Conservation (phyloP, 2,888 invertebrate species). For the Arctia plantaginis region DNA sequence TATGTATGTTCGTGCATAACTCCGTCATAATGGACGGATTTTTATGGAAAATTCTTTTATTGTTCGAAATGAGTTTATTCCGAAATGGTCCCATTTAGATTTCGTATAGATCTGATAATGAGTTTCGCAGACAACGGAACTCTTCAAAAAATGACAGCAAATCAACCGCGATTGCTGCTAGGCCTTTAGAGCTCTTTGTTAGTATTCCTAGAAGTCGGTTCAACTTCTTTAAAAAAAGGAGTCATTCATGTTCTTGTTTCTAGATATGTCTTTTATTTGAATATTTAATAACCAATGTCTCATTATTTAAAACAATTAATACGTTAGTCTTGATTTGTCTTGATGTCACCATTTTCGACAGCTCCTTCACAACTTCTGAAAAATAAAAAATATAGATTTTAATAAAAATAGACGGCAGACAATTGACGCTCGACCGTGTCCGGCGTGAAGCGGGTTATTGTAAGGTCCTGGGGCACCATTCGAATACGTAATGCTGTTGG, state of each 20-base stretch:
- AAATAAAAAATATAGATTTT: conserved; percentile 36
- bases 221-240: no score
- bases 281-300: not conserved
- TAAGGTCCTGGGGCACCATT: conserved; percentile 52
- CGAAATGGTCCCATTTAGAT: no score
- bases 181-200: no score
- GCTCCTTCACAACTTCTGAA: conserved; percentile 1
- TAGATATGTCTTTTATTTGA: not conserved
- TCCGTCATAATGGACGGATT: no score
- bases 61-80: no score
- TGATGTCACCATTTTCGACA: not conserved
- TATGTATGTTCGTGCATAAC: no score
- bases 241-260: not conserved
- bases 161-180: no score
- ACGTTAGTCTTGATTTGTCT: not conserved
- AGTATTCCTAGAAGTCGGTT: no score
- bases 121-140: no score
- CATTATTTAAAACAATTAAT: not conserved
- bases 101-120: no score
- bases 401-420: conserved; percentile 44
- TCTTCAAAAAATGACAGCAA: no score
- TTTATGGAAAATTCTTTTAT: no score
- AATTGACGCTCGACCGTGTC: conserved; percentile 41
- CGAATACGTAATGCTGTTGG: conserved; percentile 72
- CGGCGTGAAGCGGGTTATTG: conserved; percentile 56